These are phyloP conservation scores for Blera fallax DNA, from an alignment of 2,888 invertebrate species.

Conservation along the genomic window DNA sequence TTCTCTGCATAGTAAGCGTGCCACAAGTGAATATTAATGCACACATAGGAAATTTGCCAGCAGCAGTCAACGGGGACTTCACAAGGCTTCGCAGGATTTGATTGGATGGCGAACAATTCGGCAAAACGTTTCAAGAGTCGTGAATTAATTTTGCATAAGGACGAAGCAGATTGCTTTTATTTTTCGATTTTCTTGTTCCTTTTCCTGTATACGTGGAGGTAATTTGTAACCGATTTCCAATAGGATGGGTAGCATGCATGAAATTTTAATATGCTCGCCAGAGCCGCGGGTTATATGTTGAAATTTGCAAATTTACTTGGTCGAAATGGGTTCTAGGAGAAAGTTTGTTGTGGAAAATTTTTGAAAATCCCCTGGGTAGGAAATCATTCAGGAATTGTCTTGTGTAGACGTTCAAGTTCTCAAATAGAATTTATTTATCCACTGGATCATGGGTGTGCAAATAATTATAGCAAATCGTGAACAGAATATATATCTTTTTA, in stretches of 20 bases:
- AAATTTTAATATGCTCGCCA: conserved; percentile 8
- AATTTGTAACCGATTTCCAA: conserved; percentile 2
- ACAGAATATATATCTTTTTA: not conserved
- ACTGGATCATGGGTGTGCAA: not conserved
- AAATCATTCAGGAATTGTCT: not conserved
- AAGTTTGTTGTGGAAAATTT: not conserved
- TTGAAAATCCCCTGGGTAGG: not conserved
- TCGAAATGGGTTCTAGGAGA: not conserved
- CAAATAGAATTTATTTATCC: not conserved
- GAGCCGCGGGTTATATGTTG: not conserved
- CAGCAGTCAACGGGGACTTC: not conserved
- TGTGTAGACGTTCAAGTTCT: not conserved
- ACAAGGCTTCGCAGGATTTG: not conserved
- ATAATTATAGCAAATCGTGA: not conserved
- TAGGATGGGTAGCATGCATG: conserved; percentile 9
- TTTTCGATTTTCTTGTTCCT: not conserved
- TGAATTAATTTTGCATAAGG: conserved; percentile 32
- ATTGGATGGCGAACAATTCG: conserved; percentile 4
- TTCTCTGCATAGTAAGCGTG: not conserved
- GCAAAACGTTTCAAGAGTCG: not conserved
- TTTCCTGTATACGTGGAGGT: not conserved
- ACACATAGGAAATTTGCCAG: not conserved
- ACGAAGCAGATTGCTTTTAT: not conserved
- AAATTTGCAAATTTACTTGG: not conserved
- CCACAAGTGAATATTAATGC: conserved; percentile 17